A percentile compares a stretch with the other conserved stretches of the same genome.
These are phyloP conservation scores for Heteromormyrus szaboi DNA, from an alignment of 2,797 vertebrate genomes.

Conservation along the genomic window DNA sequence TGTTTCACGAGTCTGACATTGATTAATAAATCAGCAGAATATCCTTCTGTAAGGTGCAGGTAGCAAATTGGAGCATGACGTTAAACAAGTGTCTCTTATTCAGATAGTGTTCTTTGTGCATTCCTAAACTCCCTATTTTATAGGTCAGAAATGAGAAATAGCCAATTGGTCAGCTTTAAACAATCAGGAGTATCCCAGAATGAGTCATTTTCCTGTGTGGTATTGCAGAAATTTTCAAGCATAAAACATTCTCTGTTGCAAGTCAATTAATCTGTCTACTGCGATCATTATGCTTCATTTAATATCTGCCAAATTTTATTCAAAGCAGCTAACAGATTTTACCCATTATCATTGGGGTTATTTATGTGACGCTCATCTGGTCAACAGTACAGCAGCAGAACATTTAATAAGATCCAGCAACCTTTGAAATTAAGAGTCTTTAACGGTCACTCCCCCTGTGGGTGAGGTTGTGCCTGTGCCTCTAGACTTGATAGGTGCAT, in stretches of 20 bases:
- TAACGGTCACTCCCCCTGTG: not conserved
- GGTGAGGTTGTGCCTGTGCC: not conserved
- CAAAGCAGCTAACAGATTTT: constrained; percentile 9
- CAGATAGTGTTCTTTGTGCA: not conserved
- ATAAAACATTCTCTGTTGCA: not conserved
- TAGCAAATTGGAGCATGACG: not conserved
- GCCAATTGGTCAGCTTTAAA: not conserved
- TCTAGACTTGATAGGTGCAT: not conserved
- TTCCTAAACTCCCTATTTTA: not conserved
- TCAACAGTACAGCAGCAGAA: not conserved
- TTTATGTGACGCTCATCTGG: not conserved
- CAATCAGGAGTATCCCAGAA: not conserved
- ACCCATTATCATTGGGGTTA: not conserved
- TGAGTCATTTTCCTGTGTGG: not conserved
- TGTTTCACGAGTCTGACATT: constrained; percentile 21
- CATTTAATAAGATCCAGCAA: not conserved
- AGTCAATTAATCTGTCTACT: not conserved
- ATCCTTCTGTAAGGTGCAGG: not conserved
- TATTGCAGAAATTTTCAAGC: not conserved
- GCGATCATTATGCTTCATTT: not conserved
- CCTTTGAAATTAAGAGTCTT: not conserved
- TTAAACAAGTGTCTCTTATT: not conserved
- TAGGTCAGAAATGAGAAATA: not conserved
- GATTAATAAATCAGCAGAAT: constrained; percentile 33
- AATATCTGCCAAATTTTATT: constrained; percentile 10